Evolutionary conservation across 2,797 vertebrate genomes (phyloP), one percentile per base, ranked within the genome.

Genomic region (Sphaeramia orbicularis): DNA sequence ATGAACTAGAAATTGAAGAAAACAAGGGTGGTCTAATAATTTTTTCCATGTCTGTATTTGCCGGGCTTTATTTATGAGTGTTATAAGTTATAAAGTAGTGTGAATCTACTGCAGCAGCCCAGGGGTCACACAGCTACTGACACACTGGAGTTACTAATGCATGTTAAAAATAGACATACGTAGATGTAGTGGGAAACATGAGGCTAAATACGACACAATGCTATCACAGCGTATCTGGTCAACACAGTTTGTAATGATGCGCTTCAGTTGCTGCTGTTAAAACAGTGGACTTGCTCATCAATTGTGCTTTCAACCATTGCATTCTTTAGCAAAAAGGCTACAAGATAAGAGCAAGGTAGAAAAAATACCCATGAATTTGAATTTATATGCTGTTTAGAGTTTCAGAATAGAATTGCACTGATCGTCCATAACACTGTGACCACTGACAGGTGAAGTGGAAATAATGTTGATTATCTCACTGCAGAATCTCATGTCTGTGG

Each of bases 251-350:
- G 43, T 41, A 42, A 50, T 43, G 47, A 50, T 50, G 27, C 56
- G 12, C 45, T 18, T 14, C 18, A 10, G 4, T 54, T 71, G 64
- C 38, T 57, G 54, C 69, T 65, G n/a, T 67, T 35, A 44, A 51
- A 56, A 40, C 45, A 6, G 19, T 30, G 1, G 24, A 42, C 41
- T 47, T 15, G n/a, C 42, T 47, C 67, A 42, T 41, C 35, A 70
- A 9, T 40, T 40, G 6, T 44, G 18, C 11, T 24, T 1, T 7
- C 37, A 62, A 19, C 21, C 24, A 30, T 45, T 44, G 4, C 47
- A 19, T 37, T 32, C 30, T 65, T 48, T 54, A 47, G 48, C 41
- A 58, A 18, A 18, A 10, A 27, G 24, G 12, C 42, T 27, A 47
- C 14, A 24, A 41, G 15, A 8, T 18, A 43, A 32, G 24, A 16